Evolutionary conservation across 1,140 invertebrate genomes (phyloP), one percentile per base, ranked within the genome.

Genomic region (Pristionchus pacificus): DNA sequence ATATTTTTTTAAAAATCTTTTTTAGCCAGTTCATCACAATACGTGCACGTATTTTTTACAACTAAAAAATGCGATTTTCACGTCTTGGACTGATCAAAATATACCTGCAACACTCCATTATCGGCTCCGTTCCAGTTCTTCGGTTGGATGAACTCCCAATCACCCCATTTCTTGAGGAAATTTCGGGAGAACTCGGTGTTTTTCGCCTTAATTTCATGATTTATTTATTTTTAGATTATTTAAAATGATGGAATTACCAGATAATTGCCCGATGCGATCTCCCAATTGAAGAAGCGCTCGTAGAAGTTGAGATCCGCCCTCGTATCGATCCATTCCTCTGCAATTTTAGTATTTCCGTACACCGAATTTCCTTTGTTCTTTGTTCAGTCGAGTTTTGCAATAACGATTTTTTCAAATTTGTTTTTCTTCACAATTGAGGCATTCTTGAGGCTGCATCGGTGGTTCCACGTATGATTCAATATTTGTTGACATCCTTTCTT

Each of bases 111-210:
- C 3, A 71, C 76, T 6, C 78, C 78, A 60, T 79, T 79, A 68
- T 79, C 78, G 3, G 76, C 72, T 2, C 77, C 78, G 63, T 80
- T 79, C 72, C 71, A 79, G 28, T 77, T 78, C 10, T 57, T 65
- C 19, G 77, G 77, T 59, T 80, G 78, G n/a, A 59, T 73, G 61
- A 55, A 79, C 58, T 80, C 68, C 76, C 66, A 80, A 28, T 79
- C 72, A 10, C 76, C 77, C 77, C 77, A 78, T 33, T 74, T 77
- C 33, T 60, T 60, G 0, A 78, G 67, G 49, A 79, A 80, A 32
- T 78, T 65, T 2, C 60, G 33, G 27, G 78, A 72, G 49, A 79
- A 79, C 19, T 29, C 25, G 1, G 78, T 79, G 55, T 79, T 79
- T 49, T 65, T 38, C 19, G 57, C 74, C 68, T 75, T 28, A 28